Base-by-base conservation (phyloP, 1,140 invertebrate species). In the Octopus bimaculoides region DNA sequence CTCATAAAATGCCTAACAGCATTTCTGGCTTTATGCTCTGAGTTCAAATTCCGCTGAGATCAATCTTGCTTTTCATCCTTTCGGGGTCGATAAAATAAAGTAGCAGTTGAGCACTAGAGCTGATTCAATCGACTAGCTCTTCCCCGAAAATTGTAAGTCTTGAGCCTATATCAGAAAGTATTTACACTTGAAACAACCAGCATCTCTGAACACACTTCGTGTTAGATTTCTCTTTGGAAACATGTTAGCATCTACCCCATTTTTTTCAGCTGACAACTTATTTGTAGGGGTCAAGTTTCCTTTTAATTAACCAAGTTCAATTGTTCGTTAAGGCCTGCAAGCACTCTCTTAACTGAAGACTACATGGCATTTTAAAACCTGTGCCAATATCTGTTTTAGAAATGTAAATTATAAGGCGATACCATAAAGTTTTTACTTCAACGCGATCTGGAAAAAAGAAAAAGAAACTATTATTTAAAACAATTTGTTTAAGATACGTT, bases 321-420 rank as follows among this genome's bases (percentile, higher is more conserved):
- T 1, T 14, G 61, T n/a, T 66, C 61, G n/a, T 66, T 66, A 66
- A 66, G 61, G 61, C n/a, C 61, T 66, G 61, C n/a, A 66, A 66
- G 61, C 61, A 66, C 61, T 66, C 61, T 66, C 61, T 66, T 66
- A 66, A 66, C 61, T 66, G 61, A 9, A 66, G 61, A 66, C 61
- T 66, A 66, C 9, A 10, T 66, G 12, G 61, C 61, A 66, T 66
- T 14, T 66, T 66, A 14, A 66, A n/a, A 66, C 1, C n/a, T 66
- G 61, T 66, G 61, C 61, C n/a, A 66, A n/a, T 66, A 66, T 66
- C n/a, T 66, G 61, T 66, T 66, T 66, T 66, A 66, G 61, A 66
- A 66, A 66, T 66, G 61, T 3, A 66, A 66, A 66, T 66, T 66
- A 66, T n/a, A 66, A 66, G 61, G 61, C n/a, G 61, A 66, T 66